These are phyloP conservation scores for Aldrovandia affinis DNA, from an alignment of 2,797 vertebrate genomes.

Conservation along the genomic window DNA sequence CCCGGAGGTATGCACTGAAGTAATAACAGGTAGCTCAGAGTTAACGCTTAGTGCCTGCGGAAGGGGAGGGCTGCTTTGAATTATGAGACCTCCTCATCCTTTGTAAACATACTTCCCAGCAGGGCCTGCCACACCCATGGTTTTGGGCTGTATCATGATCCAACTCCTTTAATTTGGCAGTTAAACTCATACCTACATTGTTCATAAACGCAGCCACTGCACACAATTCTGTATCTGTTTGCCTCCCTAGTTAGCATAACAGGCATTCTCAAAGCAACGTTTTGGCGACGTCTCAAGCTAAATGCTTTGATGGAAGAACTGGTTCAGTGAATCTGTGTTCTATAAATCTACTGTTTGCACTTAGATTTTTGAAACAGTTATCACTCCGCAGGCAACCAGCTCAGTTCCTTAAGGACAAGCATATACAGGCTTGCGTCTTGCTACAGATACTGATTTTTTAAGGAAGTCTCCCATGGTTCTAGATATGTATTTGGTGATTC, in stretches of 20 bases:
- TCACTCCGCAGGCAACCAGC: not conserved
- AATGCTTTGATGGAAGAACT: conserved; percentile 2
- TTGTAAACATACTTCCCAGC: not conserved
- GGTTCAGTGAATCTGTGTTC: not conserved
- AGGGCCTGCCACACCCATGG: conserved; percentile 14
- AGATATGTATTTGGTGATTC: not conserved
- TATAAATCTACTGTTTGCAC: not conserved
- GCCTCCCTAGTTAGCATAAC: not conserved
- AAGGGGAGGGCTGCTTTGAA: conserved; percentile 4
- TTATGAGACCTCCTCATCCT: conserved; percentile 11
- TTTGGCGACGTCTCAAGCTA: not conserved
- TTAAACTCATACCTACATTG: conserved; percentile 4
- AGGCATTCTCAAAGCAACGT: not conserved
- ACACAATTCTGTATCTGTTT: not conserved
- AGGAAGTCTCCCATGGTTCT: not conserved
- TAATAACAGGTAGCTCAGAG: conserved; percentile 14
- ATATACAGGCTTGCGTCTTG: not conserved
- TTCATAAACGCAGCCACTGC: not conserved
- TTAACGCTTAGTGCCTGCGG: conserved; percentile 6
- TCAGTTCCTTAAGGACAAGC: not conserved
- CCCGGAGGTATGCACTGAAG: not conserved
- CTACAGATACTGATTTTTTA: not conserved
- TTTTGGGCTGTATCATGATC: not conserved
- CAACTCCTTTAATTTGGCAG: not conserved
- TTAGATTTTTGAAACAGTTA: not conserved